Base-by-base conservation (phyloP, 2,797 vertebrate species). In the Trachurus trachurus region DNA sequence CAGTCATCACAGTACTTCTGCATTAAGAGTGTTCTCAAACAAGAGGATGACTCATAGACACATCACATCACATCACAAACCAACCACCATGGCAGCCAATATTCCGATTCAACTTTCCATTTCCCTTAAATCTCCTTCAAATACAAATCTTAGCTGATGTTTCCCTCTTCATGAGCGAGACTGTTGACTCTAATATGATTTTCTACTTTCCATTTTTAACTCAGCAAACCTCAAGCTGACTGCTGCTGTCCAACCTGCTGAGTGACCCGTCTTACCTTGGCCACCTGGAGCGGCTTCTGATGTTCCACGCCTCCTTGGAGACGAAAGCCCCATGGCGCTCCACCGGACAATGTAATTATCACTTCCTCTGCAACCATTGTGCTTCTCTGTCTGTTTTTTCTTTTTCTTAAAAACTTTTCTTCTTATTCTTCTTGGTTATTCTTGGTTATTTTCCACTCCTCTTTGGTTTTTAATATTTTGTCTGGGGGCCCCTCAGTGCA, bases 311-410 rank as follows among this genome's bases (percentile, higher is more conserved):
- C 98, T 88, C 98, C 98, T 78, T 99, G 98, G 61, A 99, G 97
- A 87, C 98, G 96, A 93, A 99, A 99, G 70, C 98, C 98, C 98
- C 98, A 99, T 15, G 98, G 98, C 2, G 97, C 96, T 86, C 98
- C 98, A 90, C 98, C 98, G 31, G 97, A 97, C 78, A 99, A 93
- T 67, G 96, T 96, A 85, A 99, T 95, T 82, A 96, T 93, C 78
- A 97, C 96, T 92, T 98, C 96, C 91, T 98, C 96, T 73, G 95
- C 96, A 93, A 98, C 97, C 98, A 99, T 99, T 84, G 31, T 90
- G 88, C 40, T 65, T 59, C 76, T 78, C 85, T 87, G 42, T 74
- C 3, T 70, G 9, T 72, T 7, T 76, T 37, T 67, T 74, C 58
- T 31, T 64, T 44, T 64, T 58, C 47, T 78, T 54, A 37, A 8